A percentile compares a stretch with the other conserved stretches of the same genome.
Conservation (phyloP, 2,888 invertebrate species). For the Elegia similella region DNA sequence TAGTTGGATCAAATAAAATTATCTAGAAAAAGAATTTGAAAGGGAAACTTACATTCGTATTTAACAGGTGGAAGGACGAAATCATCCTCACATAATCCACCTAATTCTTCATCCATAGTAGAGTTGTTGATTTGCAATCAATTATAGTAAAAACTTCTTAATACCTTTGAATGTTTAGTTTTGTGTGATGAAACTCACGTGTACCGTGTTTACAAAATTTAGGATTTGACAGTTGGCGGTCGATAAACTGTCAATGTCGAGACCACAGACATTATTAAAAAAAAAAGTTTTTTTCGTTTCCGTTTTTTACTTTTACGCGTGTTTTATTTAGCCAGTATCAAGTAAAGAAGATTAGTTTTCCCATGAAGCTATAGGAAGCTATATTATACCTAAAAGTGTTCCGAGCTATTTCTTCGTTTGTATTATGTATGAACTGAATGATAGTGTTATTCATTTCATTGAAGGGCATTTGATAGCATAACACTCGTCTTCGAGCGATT, state of each 20-base stretch:
- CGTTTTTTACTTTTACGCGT: not conserved
- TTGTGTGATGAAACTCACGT: not conserved
- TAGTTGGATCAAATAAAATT: no score
- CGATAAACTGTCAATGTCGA: not conserved
- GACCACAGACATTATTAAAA: not conserved
- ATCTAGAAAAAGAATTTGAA: not conserved
- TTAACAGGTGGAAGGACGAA: conserved; percentile 84
- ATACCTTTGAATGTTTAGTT: not conserved
- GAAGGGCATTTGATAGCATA: no score
- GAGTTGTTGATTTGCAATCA: not conserved
- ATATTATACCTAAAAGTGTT: no score
- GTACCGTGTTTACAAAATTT: not conserved
- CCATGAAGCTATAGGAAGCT: no score
- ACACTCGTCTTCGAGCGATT: no score
- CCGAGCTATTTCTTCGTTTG: no score
- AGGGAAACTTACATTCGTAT: conserved; percentile 89
- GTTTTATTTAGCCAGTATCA: no score
- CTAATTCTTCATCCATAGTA: conserved; percentile 66
- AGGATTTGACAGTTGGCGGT: not conserved
- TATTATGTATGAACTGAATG: no score
- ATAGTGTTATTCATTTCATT: no score
- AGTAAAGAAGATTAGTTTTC: no score
- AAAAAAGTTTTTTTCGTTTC: not conserved
- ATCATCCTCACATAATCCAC: conserved; percentile 82
- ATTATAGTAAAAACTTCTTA: no score